A percentile compares a stretch with the other conserved stretches of the same genome.
Evolutionary conservation across 2,113 vertebrate genomes (phyloP).

Genomic region (Thalassarche chlororhynchos): DNA sequence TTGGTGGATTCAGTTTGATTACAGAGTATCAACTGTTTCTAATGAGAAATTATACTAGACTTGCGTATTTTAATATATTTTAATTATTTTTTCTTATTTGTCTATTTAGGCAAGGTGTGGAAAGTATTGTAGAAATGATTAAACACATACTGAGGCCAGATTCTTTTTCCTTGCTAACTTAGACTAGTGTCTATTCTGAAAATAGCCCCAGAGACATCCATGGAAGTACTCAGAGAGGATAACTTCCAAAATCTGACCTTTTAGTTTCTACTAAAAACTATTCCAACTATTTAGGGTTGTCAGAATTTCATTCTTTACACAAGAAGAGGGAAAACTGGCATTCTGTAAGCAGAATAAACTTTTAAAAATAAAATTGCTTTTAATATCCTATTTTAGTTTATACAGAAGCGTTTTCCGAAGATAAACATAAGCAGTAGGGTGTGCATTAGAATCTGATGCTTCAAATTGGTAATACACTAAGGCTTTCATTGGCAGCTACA

Average conservation of each 20-base stretch:
- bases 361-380: not conserved
- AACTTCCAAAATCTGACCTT: not conserved
- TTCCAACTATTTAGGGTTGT: not conserved
- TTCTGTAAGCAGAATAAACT: not conserved
- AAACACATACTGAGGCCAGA: not conserved
- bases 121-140: not conserved
- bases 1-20: not conserved
- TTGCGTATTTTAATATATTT: not conserved
- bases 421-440: not conserved
- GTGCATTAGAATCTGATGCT: not conserved
- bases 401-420: not conserved
- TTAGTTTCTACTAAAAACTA: not conserved
- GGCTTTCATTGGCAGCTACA: not conserved
- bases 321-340: not conserved
- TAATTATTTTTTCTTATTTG: not conserved
- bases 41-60: not conserved
- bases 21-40: not conserved
- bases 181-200: not conserved
- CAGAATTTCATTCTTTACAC: not conserved
- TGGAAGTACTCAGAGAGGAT: not conserved
- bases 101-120: not conserved
- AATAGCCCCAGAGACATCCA: not conserved
- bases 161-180: not conserved
- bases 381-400: not conserved
- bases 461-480: not conserved